These are phyloP conservation scores for Abscondita cerata DNA, from an alignment of 2,888 invertebrate genomes.

Conservation along the genomic window DNA sequence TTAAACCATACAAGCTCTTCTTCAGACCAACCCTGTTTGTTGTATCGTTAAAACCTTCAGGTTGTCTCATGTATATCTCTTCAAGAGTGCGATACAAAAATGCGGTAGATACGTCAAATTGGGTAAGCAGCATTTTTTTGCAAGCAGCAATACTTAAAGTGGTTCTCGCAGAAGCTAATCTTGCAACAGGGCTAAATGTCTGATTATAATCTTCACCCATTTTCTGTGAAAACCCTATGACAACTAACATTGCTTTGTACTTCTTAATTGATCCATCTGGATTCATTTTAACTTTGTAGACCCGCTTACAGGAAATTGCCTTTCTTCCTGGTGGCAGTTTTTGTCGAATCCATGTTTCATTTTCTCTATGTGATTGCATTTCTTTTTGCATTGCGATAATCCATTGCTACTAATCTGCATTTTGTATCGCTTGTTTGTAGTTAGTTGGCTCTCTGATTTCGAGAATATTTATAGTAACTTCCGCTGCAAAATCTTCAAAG, in stretches of 20 bases:
- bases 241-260: slow-evolving; percentile 46
- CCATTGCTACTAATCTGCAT: slow-evolving; percentile 28
- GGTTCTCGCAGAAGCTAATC: slow-evolving; percentile 39
- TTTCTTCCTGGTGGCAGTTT: slow-evolving; percentile 40
- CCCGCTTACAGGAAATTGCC: slow-evolving; percentile 44
- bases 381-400: slow-evolving; percentile 38
- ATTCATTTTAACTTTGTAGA: slow-evolving; percentile 43
- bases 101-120: slow-evolving; percentile 45
- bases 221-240: slow-evolving; percentile 44
- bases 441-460: too few species aligned
- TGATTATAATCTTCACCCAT: slow-evolving; percentile 39
- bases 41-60: too few species aligned
- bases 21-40: too few species aligned
- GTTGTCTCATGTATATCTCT: too few species aligned
- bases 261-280: slow-evolving; percentile 43
- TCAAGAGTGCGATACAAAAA: slow-evolving; percentile 39
- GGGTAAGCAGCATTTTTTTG: slow-evolving; percentile 38
- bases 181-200: slow-evolving; percentile 46
- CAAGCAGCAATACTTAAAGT: slow-evolving; percentile 43
- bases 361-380: slow-evolving; percentile 45
- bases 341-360: slow-evolving; percentile 44
- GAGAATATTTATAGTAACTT: too few species aligned
- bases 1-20: too few species aligned
- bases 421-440: too few species aligned
- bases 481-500: too few species aligned